Evolutionary conservation across 2,797 vertebrate species (phyloP).

Genomic region (Meda fulgida): DNA sequence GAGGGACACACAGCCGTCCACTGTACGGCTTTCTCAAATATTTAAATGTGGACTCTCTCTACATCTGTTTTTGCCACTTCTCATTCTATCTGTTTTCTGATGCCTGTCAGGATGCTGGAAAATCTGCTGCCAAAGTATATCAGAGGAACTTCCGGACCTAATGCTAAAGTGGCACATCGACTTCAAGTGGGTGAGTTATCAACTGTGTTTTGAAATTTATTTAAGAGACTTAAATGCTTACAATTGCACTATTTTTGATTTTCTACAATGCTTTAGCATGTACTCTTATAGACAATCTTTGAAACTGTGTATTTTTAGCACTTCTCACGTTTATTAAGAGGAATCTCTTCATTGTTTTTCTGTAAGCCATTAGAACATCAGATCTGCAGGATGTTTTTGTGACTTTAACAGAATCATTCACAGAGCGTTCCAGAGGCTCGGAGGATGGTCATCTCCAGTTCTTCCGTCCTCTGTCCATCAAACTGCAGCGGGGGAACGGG

Average conservation of each 20-base stretch:
- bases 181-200: constrained; percentile 66
- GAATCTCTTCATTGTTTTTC: not conserved
- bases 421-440: constrained; percentile 66
- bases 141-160: constrained; percentile 72
- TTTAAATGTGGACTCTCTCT: not conserved
- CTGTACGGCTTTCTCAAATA: constrained; percentile 67
- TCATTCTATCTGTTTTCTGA: constrained; percentile 9
- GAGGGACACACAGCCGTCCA: constrained; percentile 70
- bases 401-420: not conserved
- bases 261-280: not conserved
- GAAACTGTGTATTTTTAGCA: not conserved
- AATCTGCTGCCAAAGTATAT: constrained; percentile 74
- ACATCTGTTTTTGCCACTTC: not conserved
- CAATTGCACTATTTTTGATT: not conserved
- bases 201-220: not conserved
- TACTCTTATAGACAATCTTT: not conserved
- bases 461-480: constrained; percentile 79
- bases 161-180: constrained; percentile 74
- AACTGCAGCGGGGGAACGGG: constrained; percentile 70
- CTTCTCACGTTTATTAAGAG: not conserved
- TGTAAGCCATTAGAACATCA: not conserved
- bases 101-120: constrained; percentile 69
- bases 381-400: not conserved
- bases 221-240: not conserved
- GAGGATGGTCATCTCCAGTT: constrained; percentile 73